Percentiles rank a stretch among this genome's conserved stretches.
Conservation (phyloP, 2,888 invertebrate species). For the Mimachlamys varia region DNA sequence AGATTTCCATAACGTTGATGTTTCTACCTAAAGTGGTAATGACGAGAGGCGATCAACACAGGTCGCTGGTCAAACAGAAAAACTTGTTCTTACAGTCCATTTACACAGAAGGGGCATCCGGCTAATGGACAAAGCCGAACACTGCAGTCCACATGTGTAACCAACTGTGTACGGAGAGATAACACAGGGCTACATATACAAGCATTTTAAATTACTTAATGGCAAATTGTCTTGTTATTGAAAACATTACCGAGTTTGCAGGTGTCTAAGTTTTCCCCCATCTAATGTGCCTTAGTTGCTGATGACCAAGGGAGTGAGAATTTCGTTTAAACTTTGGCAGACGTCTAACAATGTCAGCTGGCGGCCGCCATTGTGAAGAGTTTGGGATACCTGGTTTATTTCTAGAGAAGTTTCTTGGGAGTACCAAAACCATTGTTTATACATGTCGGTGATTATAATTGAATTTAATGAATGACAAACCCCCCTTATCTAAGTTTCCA, state of each 20-base stretch:
- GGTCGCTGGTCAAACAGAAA: conserved; percentile 7
- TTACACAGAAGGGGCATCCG: background rate
- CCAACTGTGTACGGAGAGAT: background rate
- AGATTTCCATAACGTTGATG: background rate
- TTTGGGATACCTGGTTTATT: background rate
- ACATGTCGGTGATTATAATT: conserved; percentile 31
- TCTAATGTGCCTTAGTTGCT: background rate
- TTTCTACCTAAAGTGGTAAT: background rate
- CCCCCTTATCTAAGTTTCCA: background rate
- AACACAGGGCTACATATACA: background rate
- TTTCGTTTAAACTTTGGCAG: background rate
- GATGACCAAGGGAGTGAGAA: background rate
- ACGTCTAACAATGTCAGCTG: background rate
- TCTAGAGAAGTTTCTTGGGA: background rate
- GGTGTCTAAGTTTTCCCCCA: background rate
- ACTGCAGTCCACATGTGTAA: background rate
- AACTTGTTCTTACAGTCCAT: conserved; percentile 1
- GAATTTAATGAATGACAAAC: conserved; percentile 29
- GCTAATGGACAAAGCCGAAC: background rate
- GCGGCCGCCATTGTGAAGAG: background rate
- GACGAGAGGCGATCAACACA: background rate
- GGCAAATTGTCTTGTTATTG: conserved; percentile 33
- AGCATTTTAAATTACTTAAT: conserved; percentile 34
- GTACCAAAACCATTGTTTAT: background rate
- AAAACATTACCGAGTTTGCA: conserved; percentile 21